Evolutionary conservation across 2,888 invertebrate genomes (phyloP).

Genomic region (Apeira syringaria): DNA sequence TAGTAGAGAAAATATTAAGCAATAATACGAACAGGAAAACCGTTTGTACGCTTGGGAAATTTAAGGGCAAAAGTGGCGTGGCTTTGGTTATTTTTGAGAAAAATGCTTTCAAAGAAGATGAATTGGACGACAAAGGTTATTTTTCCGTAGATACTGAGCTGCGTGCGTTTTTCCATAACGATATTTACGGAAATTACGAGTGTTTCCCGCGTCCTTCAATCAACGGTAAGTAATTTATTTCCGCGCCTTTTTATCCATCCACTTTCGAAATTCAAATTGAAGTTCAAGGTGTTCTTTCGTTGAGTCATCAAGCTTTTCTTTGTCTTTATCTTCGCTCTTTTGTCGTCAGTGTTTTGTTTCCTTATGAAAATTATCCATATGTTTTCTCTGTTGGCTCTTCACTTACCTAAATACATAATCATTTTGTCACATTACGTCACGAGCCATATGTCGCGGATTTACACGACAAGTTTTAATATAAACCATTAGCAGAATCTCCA

Average conservation of each 20-base stretch:
- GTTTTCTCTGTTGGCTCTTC: too few relatives aligned
- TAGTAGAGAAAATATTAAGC: slow-evolving; percentile 86
- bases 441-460: too few relatives aligned
- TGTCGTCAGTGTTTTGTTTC: too few relatives aligned
- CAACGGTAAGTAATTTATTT: slow-evolving; percentile 83
- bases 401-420: too few relatives aligned
- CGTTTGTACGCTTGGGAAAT: slow-evolving; percentile 88
- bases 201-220: slow-evolving; percentile 85
- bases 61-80: slow-evolving; percentile 83
- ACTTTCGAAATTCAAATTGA: slow-evolving; percentile 51
- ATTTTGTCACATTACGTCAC: too few relatives aligned
- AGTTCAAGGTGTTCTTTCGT: slow-evolving; percentile 33
- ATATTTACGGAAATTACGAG: slow-evolving; percentile 92
- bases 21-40: slow-evolving; percentile 89
- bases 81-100: slow-evolving; percentile 93
- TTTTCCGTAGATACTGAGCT: slow-evolving; percentile 85
- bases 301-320: slow-evolving; percentile 52
- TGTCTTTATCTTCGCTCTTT: too few relatives aligned
- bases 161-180: slow-evolving; percentile 89
- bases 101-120: slow-evolving; percentile 88
- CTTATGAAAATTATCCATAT: too few relatives aligned
- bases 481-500: too few relatives aligned
- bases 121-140: slow-evolving; percentile 80
- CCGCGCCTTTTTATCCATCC: slow-evolving; percentile 28
- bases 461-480: too few relatives aligned